Percentiles rank a stretch among this genome's conserved stretches.
Evolutionary conservation across 2,113 vertebrate genomes (phyloP).

Genomic region (Psittacula cyanocephala): DNA sequence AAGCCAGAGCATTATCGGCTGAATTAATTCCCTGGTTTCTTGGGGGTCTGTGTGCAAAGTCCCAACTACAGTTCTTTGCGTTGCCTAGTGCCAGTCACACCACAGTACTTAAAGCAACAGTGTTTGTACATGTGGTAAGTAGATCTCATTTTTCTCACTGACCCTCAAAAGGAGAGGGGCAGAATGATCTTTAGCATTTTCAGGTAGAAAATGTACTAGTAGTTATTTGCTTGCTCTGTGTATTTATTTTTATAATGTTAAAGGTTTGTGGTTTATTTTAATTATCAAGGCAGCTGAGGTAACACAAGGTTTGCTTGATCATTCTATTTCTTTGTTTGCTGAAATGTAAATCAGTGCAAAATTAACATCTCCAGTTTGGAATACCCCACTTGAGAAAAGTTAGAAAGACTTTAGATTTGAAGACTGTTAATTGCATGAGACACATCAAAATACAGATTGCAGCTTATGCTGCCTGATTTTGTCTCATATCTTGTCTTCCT

Average conservation of each 20-base stretch:
- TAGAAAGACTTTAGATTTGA: background rate
- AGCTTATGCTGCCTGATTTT: background rate
- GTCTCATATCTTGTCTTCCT: slow-evolving; percentile 26
- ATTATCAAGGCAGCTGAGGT: background rate
- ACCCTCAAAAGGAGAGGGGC: background rate
- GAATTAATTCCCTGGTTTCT: background rate
- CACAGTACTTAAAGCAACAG: background rate
- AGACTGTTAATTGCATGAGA: background rate
- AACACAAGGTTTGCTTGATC: background rate
- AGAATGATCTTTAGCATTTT: background rate
- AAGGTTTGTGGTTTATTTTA: background rate
- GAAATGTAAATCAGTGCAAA: background rate
- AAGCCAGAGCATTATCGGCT: background rate
- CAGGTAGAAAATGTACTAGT: background rate
- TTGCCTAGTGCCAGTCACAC: background rate
- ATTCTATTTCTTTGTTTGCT: background rate
- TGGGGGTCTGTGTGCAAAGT: background rate
- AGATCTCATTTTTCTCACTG: background rate
- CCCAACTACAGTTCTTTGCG: background rate
- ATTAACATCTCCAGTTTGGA: background rate
- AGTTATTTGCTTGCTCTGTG: background rate
- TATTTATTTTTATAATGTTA: background rate
- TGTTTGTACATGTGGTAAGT: background rate
- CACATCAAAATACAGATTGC: background rate
- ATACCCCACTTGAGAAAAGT: background rate